Evolutionary conservation across 1,140 invertebrate genomes (phyloP), one percentile per base, ranked within the genome.

Genomic region (Stegodyphus dumicola): DNA sequence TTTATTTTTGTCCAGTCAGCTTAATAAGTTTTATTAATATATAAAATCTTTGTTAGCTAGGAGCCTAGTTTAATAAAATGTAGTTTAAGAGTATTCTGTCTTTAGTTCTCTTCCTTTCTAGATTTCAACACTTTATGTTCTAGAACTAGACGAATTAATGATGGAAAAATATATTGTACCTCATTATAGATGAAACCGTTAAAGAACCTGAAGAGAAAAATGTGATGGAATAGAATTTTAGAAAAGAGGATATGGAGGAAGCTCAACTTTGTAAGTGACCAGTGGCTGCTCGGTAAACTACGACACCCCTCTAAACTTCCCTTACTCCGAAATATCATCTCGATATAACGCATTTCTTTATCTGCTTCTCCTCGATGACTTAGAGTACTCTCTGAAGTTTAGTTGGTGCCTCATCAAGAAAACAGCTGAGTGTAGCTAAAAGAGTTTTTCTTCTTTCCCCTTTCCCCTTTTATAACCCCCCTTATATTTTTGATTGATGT

Each of bases 401-500:
- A 7, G 56, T 15, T 15, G 49, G 7, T 13, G 74, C 73, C 81
- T 85, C 81, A 85, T 85, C 81, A 76, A 6, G 53, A 76, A 85
- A 76, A 85, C 81, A 85, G 81, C 74, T 85, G 81, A 85, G 74
- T 48, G 49, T 17, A 52, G 73, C 71, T 85, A 85, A 85, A 85
- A 85, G 81, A 85, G 81, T 85, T 85, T 85, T 54, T 71, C 49
- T n/a, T 53, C 54, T 48, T 7, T 51, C 49, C 51, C 51, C 66
- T 11, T 15, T 11, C 7, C 15, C 33, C 77, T 10, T 56, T 9
- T 13, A 49, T 15, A 6, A 7, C 64, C 73, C 81, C 73, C 33
- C 71, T 73, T 73, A 84, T 84, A 85, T 85, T 85, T 85, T 85
- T 85, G 81, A 85, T 85, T 85, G 81, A 85, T 85, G 81, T 85